Conservation (phyloP, 2,888 invertebrate species). For the Nipponacmea schrenckii region DNA sequence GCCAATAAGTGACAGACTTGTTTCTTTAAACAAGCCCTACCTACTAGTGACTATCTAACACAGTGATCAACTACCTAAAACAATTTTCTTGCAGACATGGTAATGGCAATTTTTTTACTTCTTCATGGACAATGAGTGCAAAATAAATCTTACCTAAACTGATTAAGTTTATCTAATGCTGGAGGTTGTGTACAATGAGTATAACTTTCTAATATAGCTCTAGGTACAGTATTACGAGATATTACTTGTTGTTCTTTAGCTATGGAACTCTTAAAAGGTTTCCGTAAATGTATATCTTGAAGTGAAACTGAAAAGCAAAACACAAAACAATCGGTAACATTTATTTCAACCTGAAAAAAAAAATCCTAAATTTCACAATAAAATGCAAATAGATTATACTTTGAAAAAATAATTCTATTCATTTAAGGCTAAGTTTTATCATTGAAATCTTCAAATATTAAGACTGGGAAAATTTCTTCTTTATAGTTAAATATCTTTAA, state of each 20-base stretch:
- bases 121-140: too few species aligned
- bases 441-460: too few species aligned
- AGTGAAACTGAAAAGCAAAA: slow-evolving; percentile 78
- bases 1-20: too few species aligned
- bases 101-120: too few species aligned
- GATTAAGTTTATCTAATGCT: slow-evolving; percentile 93
- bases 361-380: neutral
- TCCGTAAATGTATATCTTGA: slow-evolving; percentile 95
- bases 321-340: neutral
- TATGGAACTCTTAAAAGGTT: slow-evolving; percentile 94
- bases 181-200: slow-evolving; percentile 93
- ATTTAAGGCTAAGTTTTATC: too few species aligned
- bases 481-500: too few species aligned
- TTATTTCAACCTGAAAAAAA: neutral
- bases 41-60: too few species aligned
- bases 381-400: neutral
- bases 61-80: too few species aligned
- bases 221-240: slow-evolving; percentile 92
- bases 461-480: too few species aligned
- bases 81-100: too few species aligned
- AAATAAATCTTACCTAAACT: slow-evolving; percentile 75
- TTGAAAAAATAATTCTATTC: neutral
- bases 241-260: slow-evolving; percentile 94
- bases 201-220: slow-evolving; percentile 94
- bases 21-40: too few species aligned